phyloP scores from a whole-genome alignment of 2,888 invertebrate species.

The Eustalomyia histrio region DNA sequence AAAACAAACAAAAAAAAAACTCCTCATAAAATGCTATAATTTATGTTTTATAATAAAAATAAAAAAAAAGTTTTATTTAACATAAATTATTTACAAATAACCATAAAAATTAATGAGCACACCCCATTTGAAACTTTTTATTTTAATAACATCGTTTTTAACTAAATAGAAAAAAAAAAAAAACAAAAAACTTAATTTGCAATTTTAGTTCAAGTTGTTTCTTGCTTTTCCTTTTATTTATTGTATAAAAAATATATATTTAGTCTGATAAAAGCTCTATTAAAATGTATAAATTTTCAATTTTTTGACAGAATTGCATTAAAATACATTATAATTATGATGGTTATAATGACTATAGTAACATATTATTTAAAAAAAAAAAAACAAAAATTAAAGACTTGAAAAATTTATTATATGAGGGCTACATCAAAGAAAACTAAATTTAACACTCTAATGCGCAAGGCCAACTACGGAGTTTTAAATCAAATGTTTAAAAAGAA shows the following conservation, averaged over 20 bases:
- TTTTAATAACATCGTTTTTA: not conserved
- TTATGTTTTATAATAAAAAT: conserved; percentile 5
- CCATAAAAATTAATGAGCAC: not conserved
- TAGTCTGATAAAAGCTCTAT: conserved; percentile 17
- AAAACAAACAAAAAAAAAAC: not conserved
- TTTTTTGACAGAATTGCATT: conserved; percentile 56
- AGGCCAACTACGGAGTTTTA: no score
- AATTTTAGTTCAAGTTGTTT: no score
- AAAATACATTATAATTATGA: conserved; percentile 59
- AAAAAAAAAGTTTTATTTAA: conserved; percentile 12
- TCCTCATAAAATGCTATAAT: not conserved
- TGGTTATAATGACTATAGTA: conserved; percentile 21
- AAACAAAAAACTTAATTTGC: not conserved
- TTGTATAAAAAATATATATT: no score
- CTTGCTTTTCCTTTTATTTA: no score
- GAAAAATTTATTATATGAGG: conserved; percentile 2
- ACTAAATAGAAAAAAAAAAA: not conserved
- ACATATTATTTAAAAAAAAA: conserved; percentile 9
- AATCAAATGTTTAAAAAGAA: no score
- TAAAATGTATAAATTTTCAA: conserved; percentile 49
- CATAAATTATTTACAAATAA: conserved; percentile 24
- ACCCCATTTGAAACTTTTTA: conserved; percentile 1
- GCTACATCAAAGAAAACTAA: not conserved
- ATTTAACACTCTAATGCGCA: not conserved
- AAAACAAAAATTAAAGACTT: not conserved